Evolutionary conservation across 2,797 vertebrate genomes (phyloP).

Genomic region (Lagorchestes hirsutus): DNA sequence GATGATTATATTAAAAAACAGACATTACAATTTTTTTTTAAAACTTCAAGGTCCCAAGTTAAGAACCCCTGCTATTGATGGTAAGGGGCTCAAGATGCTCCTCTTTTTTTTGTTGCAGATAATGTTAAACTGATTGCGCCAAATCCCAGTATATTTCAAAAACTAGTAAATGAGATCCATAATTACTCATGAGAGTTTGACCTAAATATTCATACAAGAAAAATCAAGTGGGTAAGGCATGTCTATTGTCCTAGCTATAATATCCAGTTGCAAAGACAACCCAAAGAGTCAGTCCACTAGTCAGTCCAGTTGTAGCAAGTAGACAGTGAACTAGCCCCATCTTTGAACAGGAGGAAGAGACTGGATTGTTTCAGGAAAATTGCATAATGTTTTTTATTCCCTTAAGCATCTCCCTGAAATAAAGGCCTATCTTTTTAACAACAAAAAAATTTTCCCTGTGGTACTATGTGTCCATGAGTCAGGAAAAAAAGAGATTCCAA

Average conservation of each 20-base stretch:
- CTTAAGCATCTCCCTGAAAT: neutral
- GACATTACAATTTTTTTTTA: neutral
- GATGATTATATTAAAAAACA: neutral
- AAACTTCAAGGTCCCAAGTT: neutral
- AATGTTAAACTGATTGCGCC: neutral
- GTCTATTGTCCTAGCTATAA: neutral
- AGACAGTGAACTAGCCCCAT: neutral
- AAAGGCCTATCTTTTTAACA: neutral
- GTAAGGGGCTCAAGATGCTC: neutral
- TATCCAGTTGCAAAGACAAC: neutral
- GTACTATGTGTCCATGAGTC: neutral
- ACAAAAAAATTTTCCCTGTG: neutral
- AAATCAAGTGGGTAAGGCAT: neutral
- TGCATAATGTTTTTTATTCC: neutral
- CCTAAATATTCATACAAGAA: neutral
- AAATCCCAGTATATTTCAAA: neutral
- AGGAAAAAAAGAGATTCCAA: neutral
- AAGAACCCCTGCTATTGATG: neutral
- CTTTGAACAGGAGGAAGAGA: neutral
- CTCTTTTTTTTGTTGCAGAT: neutral
- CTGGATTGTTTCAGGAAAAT: neutral
- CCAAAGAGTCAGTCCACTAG: neutral
- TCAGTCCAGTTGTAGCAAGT: neutral
- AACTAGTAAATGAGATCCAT: neutral
- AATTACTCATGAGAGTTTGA: neutral